Conservation (phyloP, 2,113 vertebrate genomes). For the Aspiorhynchus laticeps region DNA sequence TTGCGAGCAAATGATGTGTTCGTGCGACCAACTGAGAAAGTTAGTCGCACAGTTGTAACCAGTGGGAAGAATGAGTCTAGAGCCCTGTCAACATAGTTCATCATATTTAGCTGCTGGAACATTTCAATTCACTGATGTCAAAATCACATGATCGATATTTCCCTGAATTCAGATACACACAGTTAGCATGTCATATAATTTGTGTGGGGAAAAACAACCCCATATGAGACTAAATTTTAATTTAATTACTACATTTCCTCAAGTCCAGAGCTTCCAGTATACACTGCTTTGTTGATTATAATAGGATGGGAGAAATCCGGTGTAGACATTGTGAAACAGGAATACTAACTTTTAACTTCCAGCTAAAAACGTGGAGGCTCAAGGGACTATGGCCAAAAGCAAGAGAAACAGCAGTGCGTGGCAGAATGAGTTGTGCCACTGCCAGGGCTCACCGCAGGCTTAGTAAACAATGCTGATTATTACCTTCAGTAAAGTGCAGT, state of each 20-base stretch:
- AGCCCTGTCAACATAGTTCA: no score
- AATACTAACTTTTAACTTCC: not conserved
- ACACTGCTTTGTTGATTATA: not conserved
- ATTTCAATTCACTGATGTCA: not conserved
- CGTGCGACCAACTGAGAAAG: no score
- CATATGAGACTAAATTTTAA: not conserved
- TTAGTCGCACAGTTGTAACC: no score
- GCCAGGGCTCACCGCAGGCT: constrained; percentile 19
- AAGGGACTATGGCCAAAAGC: not conserved
- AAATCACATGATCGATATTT: not conserved
- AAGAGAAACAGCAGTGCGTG: not conserved
- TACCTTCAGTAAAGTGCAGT: constrained; percentile 45
- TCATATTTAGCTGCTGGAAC: not conserved
- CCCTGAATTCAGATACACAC: not conserved
- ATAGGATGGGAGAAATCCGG: not conserved
- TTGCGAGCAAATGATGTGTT: no score
- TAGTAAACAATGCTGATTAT: constrained; percentile 26
- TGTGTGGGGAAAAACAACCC: not conserved
- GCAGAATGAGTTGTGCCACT: not conserved
- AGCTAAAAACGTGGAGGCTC: not conserved
- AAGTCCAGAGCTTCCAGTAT: not conserved
- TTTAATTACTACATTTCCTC: not conserved
- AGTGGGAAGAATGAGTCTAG: no score
- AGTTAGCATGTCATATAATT: not conserved
- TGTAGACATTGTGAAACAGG: not conserved